phyloP scores from a whole-genome alignment of 2,113 vertebrate species.

The Pseudolaguvia tuberculata region DNA sequence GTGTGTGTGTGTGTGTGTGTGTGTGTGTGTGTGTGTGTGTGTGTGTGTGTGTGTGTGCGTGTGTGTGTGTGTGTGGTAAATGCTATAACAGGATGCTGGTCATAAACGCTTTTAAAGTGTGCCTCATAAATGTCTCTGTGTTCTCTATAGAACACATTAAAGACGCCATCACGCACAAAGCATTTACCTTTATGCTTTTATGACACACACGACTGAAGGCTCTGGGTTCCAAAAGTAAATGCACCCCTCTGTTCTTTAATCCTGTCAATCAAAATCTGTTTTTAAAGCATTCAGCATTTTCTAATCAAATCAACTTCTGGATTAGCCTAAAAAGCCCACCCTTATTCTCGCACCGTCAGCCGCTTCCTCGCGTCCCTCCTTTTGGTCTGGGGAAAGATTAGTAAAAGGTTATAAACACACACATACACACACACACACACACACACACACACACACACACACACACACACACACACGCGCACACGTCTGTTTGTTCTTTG shows the following conservation, averaged over 20 bases:
- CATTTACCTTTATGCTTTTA: slow-evolving; percentile 17
- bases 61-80: background rate
- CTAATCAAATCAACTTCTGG: background rate
- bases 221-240: background rate
- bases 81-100: slow-evolving; percentile 4
- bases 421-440: background rate
- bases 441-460: no score
- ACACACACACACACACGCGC: no score
- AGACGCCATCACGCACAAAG: slow-evolving; percentile 57
- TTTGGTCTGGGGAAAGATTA: background rate
- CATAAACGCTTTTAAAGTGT: slow-evolving; percentile 53
- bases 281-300: no score
- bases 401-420: background rate
- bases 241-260: background rate
- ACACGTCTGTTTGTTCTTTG: no score
- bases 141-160: slow-evolving; percentile 66
- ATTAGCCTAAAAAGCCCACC: background rate
- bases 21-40: slow-evolving; percentile 17
- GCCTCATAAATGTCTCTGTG: slow-evolving; percentile 70
- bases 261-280: no score
- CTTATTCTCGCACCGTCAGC: background rate
- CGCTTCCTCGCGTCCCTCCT: background rate
- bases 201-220: slow-evolving; percentile 7
- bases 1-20: slow-evolving; percentile 18
- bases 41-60: slow-evolving; percentile 8